Base-by-base conservation (phyloP, 2,113 vertebrate genomes). In the Nicator chloris region DNA sequence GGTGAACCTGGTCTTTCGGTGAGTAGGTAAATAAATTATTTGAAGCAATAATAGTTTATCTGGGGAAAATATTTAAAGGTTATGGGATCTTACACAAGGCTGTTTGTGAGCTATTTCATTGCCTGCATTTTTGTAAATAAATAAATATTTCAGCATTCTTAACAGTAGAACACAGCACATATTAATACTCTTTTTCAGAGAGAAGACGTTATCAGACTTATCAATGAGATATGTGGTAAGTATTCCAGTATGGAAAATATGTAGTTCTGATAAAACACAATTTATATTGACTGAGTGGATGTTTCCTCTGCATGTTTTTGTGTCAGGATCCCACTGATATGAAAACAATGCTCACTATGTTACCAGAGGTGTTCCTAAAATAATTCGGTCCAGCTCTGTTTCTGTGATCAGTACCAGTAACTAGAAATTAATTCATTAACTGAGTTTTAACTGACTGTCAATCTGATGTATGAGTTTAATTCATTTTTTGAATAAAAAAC, bases 151-250 rank as follows among this genome's bases (percentile, higher is more conserved):
- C 21, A 30, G 5, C 60, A 63, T 84, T 53, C 31, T 45, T 77
- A 63, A 75, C 33, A 82, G 30, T 65, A 39, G 11, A 90, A 81
- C 44, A 53, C 20, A 57, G 9, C 40, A 20, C 13, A 77, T 78
- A 77, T 81, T 39, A 45, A 40, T 68, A 44, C 30, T 92, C 56
- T 94, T 93, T 93, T 96, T 40, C 97, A 99, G 98, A 98, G 93
- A 98, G 98, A 99, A 97, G 98, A 99, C 27, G 97, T 99, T 91
- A 98, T 99, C 95, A 98, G 95, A 93, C 98, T 99, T 87, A 99
- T 99, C 88, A 96, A 88, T 70, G 98, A 99, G 96, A 98, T 99
- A 82, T 99, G 98, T 96, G 98, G 98, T 99, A 98, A 98, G 98
- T 90, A 57, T 76, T 96, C 49, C 35, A 70, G 20, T 31, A 59